Evolutionary conservation across 1,140 invertebrate genomes (phyloP).

Genomic region (Musca domestica): DNA sequence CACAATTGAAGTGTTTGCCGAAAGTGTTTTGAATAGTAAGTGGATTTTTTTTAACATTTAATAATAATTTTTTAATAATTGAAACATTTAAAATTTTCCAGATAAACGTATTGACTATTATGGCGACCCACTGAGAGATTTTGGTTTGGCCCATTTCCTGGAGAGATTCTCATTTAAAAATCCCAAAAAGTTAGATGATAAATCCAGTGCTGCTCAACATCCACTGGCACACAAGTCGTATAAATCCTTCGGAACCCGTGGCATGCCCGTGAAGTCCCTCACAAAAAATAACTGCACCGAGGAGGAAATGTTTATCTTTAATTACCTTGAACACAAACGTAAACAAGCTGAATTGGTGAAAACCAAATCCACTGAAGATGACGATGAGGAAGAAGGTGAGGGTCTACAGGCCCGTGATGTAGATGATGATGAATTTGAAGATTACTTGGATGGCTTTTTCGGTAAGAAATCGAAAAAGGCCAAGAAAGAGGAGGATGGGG

Average conservation of each 20-base stretch:
- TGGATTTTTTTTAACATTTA: slow-evolving; percentile 10
- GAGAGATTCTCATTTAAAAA: slow-evolving; percentile 96
- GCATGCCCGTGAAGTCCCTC: slow-evolving; percentile 40
- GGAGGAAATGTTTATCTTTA: slow-evolving; percentile 52
- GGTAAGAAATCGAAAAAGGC: slow-evolving; percentile 51
- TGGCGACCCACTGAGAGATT: slow-evolving; percentile 91
- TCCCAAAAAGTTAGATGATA: slow-evolving; percentile 72
- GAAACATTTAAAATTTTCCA: slow-evolving; percentile 47
- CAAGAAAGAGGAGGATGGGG: slow-evolving; percentile 40
- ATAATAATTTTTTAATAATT: background rate
- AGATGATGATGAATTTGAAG: slow-evolving; percentile 80
- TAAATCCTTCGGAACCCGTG: slow-evolving; percentile 39
- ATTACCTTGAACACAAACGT: slow-evolving; percentile 52
- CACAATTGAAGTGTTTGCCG: slow-evolving; percentile 83
- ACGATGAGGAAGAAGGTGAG: slow-evolving; percentile 48
- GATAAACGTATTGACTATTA: slow-evolving; percentile 75
- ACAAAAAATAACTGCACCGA: slow-evolving; percentile 46
- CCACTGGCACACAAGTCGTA: slow-evolving; percentile 43
- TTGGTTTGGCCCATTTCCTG: slow-evolving; percentile 83
- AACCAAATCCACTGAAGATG: slow-evolving; percentile 50
- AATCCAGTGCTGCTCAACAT: slow-evolving; percentile 44
- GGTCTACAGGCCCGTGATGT: slow-evolving; percentile 72
- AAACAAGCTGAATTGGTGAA: slow-evolving; percentile 36
- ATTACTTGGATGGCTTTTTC: slow-evolving; percentile 69
- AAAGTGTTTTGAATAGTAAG: slow-evolving; percentile 73